A percentile compares a stretch with the other conserved stretches of the same genome.
Evolutionary conservation across 2,113 vertebrate species (phyloP).

Genomic region (Siniperca chuatsi): DNA sequence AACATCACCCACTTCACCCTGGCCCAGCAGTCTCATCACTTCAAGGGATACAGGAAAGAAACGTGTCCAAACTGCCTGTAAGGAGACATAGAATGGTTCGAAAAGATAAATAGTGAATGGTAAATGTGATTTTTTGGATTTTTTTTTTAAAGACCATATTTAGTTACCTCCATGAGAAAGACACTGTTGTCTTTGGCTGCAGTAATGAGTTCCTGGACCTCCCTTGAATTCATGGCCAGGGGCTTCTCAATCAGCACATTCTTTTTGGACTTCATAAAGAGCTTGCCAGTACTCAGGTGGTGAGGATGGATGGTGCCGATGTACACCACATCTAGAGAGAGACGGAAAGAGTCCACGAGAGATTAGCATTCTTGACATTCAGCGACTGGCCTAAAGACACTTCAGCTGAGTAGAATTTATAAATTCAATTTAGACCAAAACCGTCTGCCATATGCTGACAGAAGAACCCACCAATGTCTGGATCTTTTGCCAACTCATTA

Average conservation of each 20-base stretch:
- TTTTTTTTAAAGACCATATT: not conserved
- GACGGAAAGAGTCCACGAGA: not conserved
- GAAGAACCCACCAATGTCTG: slow-evolving; percentile 9
- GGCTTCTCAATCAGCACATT: slow-evolving; percentile 36
- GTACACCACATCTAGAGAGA: slow-evolving; percentile 22
- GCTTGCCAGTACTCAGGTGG: slow-evolving; percentile 19
- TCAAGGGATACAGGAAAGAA: slow-evolving; percentile 23
- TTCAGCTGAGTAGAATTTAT: not conserved
- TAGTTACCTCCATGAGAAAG: slow-evolving; percentile 35
- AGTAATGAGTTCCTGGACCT: slow-evolving; percentile 29
- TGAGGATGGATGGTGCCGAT: slow-evolving; percentile 21
- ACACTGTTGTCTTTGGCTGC: slow-evolving; percentile 11
- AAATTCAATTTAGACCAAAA: not conserved
- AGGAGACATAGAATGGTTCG: not conserved
- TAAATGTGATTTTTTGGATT: not conserved
- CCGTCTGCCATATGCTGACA: not conserved
- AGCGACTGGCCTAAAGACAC: not conserved
- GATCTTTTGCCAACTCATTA: slow-evolving; percentile 36
- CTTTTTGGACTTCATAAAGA: slow-evolving; percentile 35
- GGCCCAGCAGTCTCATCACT: slow-evolving; percentile 18
- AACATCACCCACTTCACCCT: slow-evolving; percentile 34
- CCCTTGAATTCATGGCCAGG: slow-evolving; percentile 32
- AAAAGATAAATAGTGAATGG: not conserved
- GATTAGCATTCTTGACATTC: not conserved
- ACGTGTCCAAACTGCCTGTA: slow-evolving; percentile 33